Conservation (phyloP, 35 echinoderm and acorn worm genomes). For the Chiridota heheva region DNA sequence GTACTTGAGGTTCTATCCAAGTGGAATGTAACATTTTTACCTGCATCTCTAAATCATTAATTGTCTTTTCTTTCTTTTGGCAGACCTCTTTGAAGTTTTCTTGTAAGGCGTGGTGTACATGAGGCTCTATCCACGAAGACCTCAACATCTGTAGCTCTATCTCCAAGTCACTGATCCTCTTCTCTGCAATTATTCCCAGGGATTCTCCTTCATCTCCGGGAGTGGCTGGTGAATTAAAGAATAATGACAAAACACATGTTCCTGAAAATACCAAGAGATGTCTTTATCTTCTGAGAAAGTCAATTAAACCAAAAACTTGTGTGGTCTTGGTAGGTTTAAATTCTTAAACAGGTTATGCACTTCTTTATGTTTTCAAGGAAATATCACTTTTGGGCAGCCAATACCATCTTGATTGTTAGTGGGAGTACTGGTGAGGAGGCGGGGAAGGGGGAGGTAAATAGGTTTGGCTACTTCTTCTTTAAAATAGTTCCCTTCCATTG, state of each 20-base stretch:
- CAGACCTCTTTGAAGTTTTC: slow-evolving; percentile 2
- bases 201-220: slow-evolving; percentile 52
- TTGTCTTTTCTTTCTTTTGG: slow-evolving; percentile 35
- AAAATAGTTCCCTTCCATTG: no score
- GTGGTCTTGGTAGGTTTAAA: background rate
- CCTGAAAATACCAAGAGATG: background rate
- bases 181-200: slow-evolving; percentile 68
- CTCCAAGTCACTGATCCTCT: slow-evolving; percentile 58
- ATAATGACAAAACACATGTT: background rate
- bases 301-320: background rate
- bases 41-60: slow-evolving; percentile 56
- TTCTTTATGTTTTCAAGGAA: background rate
- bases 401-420: no score
- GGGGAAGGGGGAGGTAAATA: no score
- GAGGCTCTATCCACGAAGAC: slow-evolving; percentile 45
- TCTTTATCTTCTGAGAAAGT: background rate
- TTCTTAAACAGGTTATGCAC: background rate
- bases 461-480: no score
- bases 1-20: slow-evolving; percentile 38
- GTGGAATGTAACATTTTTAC: slow-evolving; percentile 40
- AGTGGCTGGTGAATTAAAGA: slow-evolving; percentile 18
- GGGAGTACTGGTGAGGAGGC: no score
- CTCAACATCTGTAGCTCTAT: slow-evolving; percentile 47
- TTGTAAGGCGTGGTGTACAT: slow-evolving; percentile 37
- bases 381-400: no score